These are phyloP conservation scores for Prenolepis imparis DNA, from an alignment of 2,888 invertebrate species.

Conservation along the genomic window DNA sequence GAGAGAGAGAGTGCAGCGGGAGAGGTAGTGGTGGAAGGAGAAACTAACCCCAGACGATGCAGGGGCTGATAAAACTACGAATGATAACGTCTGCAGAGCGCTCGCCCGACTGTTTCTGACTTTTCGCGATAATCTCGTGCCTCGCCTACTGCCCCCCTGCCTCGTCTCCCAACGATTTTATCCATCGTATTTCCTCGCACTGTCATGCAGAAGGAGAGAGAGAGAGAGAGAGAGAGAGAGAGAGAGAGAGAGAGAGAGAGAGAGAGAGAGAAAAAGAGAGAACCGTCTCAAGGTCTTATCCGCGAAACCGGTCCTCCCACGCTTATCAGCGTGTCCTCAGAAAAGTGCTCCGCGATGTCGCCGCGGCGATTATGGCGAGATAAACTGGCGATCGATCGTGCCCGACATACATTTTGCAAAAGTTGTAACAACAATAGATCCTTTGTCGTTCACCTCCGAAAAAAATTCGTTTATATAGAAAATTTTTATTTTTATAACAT, in stretches of 20 bases:
- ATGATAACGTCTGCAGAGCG: conserved; percentile 74
- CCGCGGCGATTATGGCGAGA: conserved; percentile 50
- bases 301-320: conserved; percentile 55
- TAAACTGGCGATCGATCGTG: conserved; percentile 52
- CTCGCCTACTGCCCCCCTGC: conserved; percentile 60
- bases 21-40: conserved; percentile 61
- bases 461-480: neutral
- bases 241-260: neutral
- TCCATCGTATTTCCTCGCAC: conserved; percentile 58
- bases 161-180: conserved; percentile 53
- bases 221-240: too few relatives aligned
- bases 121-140: conserved; percentile 74
- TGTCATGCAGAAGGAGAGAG: conserved; percentile 16
- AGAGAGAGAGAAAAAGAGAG: conserved; percentile 28
- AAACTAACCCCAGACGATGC: conserved; percentile 79
- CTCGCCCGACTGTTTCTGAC: conserved; percentile 75
- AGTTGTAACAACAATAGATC: conserved; percentile 17
- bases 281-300: conserved; percentile 53
- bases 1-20: conserved; percentile 33
- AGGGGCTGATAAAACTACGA: conserved; percentile 76
- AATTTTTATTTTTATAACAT: neutral
- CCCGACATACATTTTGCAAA: conserved; percentile 38
- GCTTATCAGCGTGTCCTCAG: conserved; percentile 56
- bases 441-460: neutral
- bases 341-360: conserved; percentile 56